Conservation (phyloP, 1,140 invertebrate genomes). For the Camponotus floridanus region DNA sequence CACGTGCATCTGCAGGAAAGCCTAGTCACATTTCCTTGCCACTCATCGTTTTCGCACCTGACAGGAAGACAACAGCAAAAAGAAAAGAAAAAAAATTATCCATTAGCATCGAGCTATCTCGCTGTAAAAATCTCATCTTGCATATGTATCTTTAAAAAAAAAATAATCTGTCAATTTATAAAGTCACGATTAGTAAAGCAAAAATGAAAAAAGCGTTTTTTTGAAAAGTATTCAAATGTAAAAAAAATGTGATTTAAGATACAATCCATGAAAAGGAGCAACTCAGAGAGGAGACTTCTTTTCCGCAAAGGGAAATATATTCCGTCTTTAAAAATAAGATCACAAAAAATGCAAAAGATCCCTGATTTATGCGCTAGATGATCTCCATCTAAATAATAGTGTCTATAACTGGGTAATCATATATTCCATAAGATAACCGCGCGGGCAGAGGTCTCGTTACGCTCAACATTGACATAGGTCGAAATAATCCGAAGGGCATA, state of each 20-base stretch:
- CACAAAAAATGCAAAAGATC: background rate
- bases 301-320: background rate
- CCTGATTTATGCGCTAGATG: constrained; percentile 11
- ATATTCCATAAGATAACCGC: constrained; percentile 45
- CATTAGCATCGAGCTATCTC: background rate
- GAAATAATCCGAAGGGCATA: constrained; percentile 55
- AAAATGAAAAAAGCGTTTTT: background rate
- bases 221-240: background rate
- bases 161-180: background rate
- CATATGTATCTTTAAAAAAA: background rate
- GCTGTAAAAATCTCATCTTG: background rate
- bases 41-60: constrained; percentile 63
- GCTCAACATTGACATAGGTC: constrained; percentile 43
- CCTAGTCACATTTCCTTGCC: background rate
- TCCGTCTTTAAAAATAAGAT: background rate
- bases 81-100: background rate
- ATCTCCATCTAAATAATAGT: constrained; percentile 50
- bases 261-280: background rate
- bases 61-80: constrained; percentile 58
- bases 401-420: constrained; percentile 44
- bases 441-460: constrained; percentile 13
- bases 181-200: background rate
- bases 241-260: background rate
- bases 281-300: background rate
- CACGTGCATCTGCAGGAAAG: constrained; percentile 48